phyloP scores from a whole-genome alignment of 2,888 invertebrate species.

The Brassicogethes aeneus region DNA sequence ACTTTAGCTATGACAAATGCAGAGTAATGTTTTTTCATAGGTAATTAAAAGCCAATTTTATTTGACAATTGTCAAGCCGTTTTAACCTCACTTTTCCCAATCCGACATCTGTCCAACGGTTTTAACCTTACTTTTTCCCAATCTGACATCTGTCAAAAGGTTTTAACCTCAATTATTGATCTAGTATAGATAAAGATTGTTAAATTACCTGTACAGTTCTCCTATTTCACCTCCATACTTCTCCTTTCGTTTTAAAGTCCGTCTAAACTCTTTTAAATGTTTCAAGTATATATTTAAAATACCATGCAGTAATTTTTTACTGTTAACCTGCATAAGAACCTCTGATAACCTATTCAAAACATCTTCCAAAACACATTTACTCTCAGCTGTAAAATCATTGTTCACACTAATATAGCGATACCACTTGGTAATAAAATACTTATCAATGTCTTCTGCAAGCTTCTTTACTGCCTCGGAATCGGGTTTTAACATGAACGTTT shows the following conservation, averaged over 20 bases:
- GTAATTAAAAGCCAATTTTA: too few species aligned
- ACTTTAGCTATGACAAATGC: too few species aligned
- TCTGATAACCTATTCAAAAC: constrained; percentile 37
- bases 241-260: constrained; percentile 49
- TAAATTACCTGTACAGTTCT: constrained; percentile 45
- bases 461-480: constrained; percentile 24
- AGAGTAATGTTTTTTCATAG: too few species aligned
- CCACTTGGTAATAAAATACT: constrained; percentile 44
- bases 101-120: too few species aligned
- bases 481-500: constrained; percentile 11
- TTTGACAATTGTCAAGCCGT: too few species aligned
- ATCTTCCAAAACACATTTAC: constrained; percentile 37
- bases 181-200: too few species aligned
- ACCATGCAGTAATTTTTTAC: constrained; percentile 38
- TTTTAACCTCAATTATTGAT: too few species aligned
- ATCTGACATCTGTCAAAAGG: too few species aligned
- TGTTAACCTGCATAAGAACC: constrained; percentile 37
- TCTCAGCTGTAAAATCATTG: constrained; percentile 39
- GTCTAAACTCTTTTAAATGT: constrained; percentile 56
- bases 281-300: constrained; percentile 47
- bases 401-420: constrained; percentile 43
- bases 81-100: too few species aligned
- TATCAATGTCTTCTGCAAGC: constrained; percentile 40
- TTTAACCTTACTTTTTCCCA: too few species aligned
- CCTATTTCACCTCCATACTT: constrained; percentile 43